Base-by-base conservation (phyloP, 2,797 vertebrate genomes). In the Argentina silus region DNA sequence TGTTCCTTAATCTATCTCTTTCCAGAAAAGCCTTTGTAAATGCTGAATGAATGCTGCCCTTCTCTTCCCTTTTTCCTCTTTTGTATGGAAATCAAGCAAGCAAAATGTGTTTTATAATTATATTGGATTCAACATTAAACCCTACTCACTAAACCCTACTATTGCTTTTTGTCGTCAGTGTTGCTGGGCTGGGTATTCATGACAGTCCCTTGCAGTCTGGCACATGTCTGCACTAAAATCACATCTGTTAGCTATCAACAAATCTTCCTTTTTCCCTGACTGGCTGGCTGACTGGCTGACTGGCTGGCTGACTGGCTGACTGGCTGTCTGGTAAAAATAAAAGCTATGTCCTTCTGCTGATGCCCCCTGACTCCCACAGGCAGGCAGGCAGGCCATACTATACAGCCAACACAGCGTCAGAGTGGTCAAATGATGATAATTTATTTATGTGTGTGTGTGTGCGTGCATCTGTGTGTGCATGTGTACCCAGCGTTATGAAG, bases 231-330 rank as follows among this genome's bases (percentile, higher is more conserved):
- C 27, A 36, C 27, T 36, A 36, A 36, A 36, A 36, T 36, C 27
- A 36, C 27, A 36, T 36, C 27, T 36, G 27, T 36, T 36, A 59
- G 56, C 56, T 23, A 19, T 2, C 21, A 27, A 12, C 21, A 65
- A 78, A 81, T 81, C 69, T 63, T 67, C 73, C 42, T 10, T 71
- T 0, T 77, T 74, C 66, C 5, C 11, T 78, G 77, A 77, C 57
- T 70, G 80, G 64, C 71, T 80, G 69, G n/a, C n/a, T n/a, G n/a
- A n/a, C n/a, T n/a, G n/a, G n/a, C n/a, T n/a, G n/a, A n/a, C n/a
- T n/a, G n/a, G n/a, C n/a, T n/a, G n/a, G n/a, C n/a, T n/a, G n/a
- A n/a, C n/a, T n/a, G n/a, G n/a, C n/a, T n/a, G n/a, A n/a, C n/a
- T n/a, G n/a, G n/a, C n/a, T n/a, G n/a, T n/a, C n/a, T 19, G 9